A percentile compares a stretch with the other conserved stretches of the same genome.
These are phyloP conservation scores for Imbricaverruca yamaguchii DNA, from an alignment of 2,888 invertebrate species.

Conservation along the genomic window DNA sequence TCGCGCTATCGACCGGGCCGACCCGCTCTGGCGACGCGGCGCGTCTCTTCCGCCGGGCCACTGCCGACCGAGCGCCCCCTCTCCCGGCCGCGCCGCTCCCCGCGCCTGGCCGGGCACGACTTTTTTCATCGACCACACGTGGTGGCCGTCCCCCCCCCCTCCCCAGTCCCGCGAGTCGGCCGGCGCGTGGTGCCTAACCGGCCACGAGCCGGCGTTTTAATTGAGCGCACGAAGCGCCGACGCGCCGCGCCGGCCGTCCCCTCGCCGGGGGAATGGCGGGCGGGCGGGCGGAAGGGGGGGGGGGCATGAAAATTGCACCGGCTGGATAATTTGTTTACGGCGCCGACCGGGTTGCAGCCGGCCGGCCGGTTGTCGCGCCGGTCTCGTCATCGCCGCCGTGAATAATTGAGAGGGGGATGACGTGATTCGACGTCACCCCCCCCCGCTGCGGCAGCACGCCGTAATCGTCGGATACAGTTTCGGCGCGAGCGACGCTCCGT, in stretches of 20 bases:
- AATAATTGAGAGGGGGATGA: background rate
- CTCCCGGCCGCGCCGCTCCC: background rate
- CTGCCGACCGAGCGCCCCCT: conserved; percentile 28
- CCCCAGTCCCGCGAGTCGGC: background rate
- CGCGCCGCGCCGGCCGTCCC: background rate
- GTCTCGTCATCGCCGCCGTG: background rate
- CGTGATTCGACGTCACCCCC: background rate
- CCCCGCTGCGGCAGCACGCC: background rate
- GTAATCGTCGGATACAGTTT: background rate
- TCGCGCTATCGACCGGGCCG: conserved; percentile 33
- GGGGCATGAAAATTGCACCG: conserved; percentile 1
- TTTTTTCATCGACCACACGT: conserved; percentile 5
- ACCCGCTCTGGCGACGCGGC: conserved; percentile 30
- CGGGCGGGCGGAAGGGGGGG: background rate
- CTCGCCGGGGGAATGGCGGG: background rate
- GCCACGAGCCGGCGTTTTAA: background rate
- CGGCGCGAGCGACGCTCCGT: background rate
- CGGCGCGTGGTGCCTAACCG: background rate
- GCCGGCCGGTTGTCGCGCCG: background rate
- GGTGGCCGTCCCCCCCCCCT: conserved; percentile 5
- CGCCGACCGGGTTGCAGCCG: background rate
- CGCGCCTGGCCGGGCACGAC: background rate
- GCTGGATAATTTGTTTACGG: conserved; percentile 6
- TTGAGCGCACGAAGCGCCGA: background rate
- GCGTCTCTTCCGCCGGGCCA: conserved; percentile 31